Conservation (phyloP, 2,113 vertebrate genomes). For the Gadus chalcogrammus region DNA sequence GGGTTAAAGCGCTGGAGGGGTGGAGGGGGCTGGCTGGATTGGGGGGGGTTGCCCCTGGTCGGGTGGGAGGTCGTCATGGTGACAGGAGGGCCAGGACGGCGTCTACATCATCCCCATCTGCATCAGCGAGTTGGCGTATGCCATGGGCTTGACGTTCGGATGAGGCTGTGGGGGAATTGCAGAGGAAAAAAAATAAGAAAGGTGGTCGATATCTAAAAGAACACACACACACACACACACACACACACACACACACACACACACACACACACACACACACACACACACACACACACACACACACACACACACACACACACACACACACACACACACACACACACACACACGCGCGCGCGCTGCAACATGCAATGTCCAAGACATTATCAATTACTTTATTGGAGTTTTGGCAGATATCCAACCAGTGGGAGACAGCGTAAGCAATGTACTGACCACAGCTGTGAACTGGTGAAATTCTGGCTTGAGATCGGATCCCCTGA, state of each 20-base stretch:
- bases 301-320: too few relatives aligned
- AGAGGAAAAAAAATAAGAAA: neutral
- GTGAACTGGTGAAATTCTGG: slow-evolving; percentile 96
- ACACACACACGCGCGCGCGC: too few relatives aligned
- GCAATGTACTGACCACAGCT: slow-evolving; percentile 85
- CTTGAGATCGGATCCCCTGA: slow-evolving; percentile 89
- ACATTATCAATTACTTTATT: too few relatives aligned
- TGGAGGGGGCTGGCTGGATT: slow-evolving; percentile 36
- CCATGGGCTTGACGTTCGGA: slow-evolving; percentile 94
- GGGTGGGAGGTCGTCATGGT: slow-evolving; percentile 44
- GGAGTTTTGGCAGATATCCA: neutral
- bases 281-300: too few relatives aligned
- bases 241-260: too few relatives aligned
- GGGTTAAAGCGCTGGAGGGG: slow-evolving; percentile 51
- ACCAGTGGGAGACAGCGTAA: neutral
- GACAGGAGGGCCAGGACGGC: slow-evolving; percentile 23
- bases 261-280: too few relatives aligned
- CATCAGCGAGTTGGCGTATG: slow-evolving; percentile 89
- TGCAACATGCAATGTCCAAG: too few relatives aligned
- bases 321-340: too few relatives aligned
- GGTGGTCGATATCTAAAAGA: too few relatives aligned
- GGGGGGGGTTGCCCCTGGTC: slow-evolving; percentile 47
- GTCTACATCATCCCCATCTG: slow-evolving; percentile 92
- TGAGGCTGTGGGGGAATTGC: slow-evolving; percentile 77
- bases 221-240: too few relatives aligned